Evolutionary conservation across 2,113 vertebrate species (phyloP), one percentile per base, ranked within the genome.

Genomic region (Phrynocephalus versicolor): DNA sequence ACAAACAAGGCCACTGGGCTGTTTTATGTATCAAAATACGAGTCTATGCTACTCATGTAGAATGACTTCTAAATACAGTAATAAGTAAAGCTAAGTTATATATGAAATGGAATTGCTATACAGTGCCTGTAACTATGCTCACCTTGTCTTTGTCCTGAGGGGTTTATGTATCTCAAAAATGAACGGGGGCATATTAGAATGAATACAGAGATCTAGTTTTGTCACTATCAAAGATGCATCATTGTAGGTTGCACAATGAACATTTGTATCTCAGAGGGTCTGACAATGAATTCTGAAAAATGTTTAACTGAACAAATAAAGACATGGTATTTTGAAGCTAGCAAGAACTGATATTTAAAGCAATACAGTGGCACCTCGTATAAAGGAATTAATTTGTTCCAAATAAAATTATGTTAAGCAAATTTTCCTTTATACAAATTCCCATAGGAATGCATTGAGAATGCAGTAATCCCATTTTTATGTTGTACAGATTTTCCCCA

Each of bases 131-230:
- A 69, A 67, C 55, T 65, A 45, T 80, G 51, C 84, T 86, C 69
- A 79, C 77, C 58, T 74, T 86, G 39, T 18, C 33, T 80, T 62
- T 73, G 41, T 74, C 69, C 41, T 57, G 33, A 64, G 33, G 23
- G 39, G 19, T 79, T 85, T 80, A 55, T 35, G 14, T 58, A n/a
- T 70, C 77, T 74, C 5, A 74, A 65, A 74, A 35, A 18, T 86
- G 57, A 85, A 19, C 73, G 58, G 60, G 65, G 70, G 39, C 78
- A 39, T 86, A 75, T 85, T 74, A 51, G 65, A 85, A 27, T 64
- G 23, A 65, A 39, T 80, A 62, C 64, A 74, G 16, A 74, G 16
- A 80, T 73, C 70, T 85, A 65, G n/a, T 67, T 73, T 81, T 74
- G 70, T 57, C 18, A 39, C 84, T 37, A 45, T 85, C 9, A 85